Evolutionary conservation across 35 echinoderm and acorn worm genomes (phyloP).

Genomic region (Holothuria glaberrima): DNA sequence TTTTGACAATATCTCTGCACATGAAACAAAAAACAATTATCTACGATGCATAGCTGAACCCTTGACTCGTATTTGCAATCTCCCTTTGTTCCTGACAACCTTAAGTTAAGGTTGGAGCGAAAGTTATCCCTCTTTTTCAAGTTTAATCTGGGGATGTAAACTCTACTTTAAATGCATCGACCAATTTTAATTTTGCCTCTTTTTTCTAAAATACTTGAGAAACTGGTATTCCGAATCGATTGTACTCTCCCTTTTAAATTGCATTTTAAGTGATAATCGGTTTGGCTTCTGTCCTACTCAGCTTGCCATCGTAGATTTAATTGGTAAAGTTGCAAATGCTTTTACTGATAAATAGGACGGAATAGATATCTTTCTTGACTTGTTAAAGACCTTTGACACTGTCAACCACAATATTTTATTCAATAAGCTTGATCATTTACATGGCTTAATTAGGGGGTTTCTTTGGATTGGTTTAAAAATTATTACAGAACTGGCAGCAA

Average conservation of each 20-base stretch:
- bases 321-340: constrained; percentile 10
- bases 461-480: constrained; percentile 29
- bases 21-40: constrained; percentile 44
- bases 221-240: constrained; percentile 20
- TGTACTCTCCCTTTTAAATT: not conserved
- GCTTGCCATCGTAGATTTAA: constrained; percentile 28
- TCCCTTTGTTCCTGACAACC: constrained; percentile 44
- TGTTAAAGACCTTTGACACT: constrained; percentile 68
- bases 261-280: constrained; percentile 38
- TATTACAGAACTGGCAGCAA: constrained; percentile 62
- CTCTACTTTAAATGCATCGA: constrained; percentile 33
- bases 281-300: constrained; percentile 48
- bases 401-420: constrained; percentile 56
- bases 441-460: not conserved
- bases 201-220: constrained; percentile 69
- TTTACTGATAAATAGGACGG: not conserved
- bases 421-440: constrained; percentile 37
- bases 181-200: constrained; percentile 62
- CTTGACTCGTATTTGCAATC: constrained; percentile 62
- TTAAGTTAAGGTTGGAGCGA: constrained; percentile 66
- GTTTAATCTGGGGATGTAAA: constrained; percentile 10
- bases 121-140: constrained; percentile 62
- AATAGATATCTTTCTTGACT: constrained; percentile 51
- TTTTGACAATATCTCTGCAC: constrained; percentile 18
- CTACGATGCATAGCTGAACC: constrained; percentile 4